These are phyloP conservation scores for Archips crataeganus DNA, from an alignment of 2,888 invertebrate genomes.

Conservation along the genomic window DNA sequence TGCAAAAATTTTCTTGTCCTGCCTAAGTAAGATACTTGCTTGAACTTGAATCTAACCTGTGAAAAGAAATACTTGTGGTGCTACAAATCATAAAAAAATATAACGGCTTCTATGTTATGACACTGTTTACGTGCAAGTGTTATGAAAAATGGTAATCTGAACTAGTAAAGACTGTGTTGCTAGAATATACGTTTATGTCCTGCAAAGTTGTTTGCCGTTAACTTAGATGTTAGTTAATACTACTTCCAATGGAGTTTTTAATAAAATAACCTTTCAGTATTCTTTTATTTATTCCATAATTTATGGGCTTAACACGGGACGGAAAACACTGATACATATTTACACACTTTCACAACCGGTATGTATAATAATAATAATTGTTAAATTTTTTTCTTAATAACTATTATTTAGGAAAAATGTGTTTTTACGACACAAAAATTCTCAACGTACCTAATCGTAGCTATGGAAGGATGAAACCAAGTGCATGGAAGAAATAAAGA, in stretches of 20 bases:
- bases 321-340: slow-evolving; percentile 48
- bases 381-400: not conserved
- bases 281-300: slow-evolving; percentile 49
- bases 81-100: too few species aligned
- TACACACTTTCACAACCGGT: slow-evolving; percentile 46
- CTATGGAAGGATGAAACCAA: not conserved
- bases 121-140: too few species aligned
- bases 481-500: not conserved
- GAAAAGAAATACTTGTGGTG: too few species aligned
- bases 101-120: too few species aligned
- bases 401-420: not conserved
- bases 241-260: slow-evolving; percentile 56
- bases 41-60: too few species aligned
- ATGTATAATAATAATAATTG: not conserved
- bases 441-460: not conserved
- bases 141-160: too few species aligned
- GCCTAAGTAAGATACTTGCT: too few species aligned
- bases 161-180: not conserved
- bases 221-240: slow-evolving; percentile 42
- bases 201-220: not conserved
- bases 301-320: slow-evolving; percentile 43
- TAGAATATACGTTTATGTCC: not conserved
- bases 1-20: too few species aligned
- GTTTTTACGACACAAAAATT: not conserved
- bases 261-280: slow-evolving; percentile 52